Evolutionary conservation across 2,113 vertebrate genomes (phyloP).

Genomic region (Oryzias curvinotus): DNA sequence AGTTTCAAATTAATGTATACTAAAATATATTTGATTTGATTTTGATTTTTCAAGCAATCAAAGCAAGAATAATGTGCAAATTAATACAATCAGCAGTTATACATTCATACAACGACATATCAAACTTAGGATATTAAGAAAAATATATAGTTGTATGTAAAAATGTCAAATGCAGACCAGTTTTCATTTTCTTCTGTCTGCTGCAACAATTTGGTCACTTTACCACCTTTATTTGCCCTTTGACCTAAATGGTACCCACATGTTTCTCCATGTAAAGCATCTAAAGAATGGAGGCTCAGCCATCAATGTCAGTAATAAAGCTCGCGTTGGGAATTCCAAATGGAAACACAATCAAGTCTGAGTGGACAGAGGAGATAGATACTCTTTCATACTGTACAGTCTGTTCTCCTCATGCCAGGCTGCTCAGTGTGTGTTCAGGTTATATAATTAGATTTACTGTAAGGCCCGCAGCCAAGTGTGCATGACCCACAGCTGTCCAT

Average conservation of each 20-base stretch:
- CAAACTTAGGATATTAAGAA: too few species aligned
- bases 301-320: constrained; percentile 21
- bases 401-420: constrained; percentile 34
- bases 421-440: constrained; percentile 12
- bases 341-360: constrained; percentile 23
- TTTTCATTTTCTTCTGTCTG: not conserved
- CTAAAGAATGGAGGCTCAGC: not conserved
- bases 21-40: too few species aligned
- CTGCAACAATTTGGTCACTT: not conserved
- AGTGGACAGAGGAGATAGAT: constrained; percentile 6
- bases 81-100: too few species aligned
- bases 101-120: too few species aligned
- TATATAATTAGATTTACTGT: constrained; percentile 40
- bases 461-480: not conserved
- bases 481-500: constrained; percentile 40
- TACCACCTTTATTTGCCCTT: not conserved
- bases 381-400: constrained; percentile 40
- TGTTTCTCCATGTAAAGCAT: not conserved
- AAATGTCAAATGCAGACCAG: too few species aligned
- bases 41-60: too few species aligned
- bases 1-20: too few species aligned
- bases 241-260: not conserved
- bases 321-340: constrained; percentile 1
- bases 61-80: too few species aligned
- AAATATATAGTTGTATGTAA: too few species aligned